Conservation (phyloP, 2,797 vertebrate genomes). For the Manis pentadactyla region DNA sequence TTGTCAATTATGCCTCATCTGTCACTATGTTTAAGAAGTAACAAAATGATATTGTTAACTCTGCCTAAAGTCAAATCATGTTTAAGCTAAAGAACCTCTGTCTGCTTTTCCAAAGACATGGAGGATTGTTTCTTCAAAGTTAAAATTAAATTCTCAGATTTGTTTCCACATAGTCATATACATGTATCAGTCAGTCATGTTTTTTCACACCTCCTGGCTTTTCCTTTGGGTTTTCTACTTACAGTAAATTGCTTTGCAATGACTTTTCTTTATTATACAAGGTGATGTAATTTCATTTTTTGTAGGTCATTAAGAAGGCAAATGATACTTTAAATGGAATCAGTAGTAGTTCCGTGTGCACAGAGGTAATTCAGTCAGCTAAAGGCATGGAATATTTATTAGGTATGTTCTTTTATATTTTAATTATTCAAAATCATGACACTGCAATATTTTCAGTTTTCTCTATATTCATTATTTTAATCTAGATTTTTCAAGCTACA, state of each 20-base stretch:
- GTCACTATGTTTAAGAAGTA: constrained; percentile 49
- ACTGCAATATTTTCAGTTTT: neutral
- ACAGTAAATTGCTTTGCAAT: constrained; percentile 29
- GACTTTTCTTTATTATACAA: constrained; percentile 40
- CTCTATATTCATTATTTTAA: constrained; percentile 6
- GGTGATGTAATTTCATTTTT: constrained; percentile 65
- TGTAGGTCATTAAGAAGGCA: constrained; percentile 97
- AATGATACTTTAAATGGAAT: constrained; percentile 98
- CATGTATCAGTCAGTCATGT: neutral
- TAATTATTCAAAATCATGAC: constrained; percentile 18
- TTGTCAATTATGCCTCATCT: neutral
- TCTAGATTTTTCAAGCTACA: neutral
- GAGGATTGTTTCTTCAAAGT: constrained; percentile 20
- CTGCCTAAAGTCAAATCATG: constrained; percentile 38
- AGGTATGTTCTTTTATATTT: constrained; percentile 89
- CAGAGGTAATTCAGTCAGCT: constrained; percentile 98
- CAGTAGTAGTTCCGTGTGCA: constrained; percentile 98
- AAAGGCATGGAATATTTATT: constrained; percentile 99
- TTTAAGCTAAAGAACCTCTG: neutral
- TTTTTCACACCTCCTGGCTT: neutral
- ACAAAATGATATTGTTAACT: neutral
- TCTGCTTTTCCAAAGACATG: neutral
- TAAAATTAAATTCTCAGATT: constrained; percentile 43
- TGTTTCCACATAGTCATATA: neutral
- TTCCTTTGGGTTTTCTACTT: neutral